phyloP scores from a whole-genome alignment of 2,797 vertebrate species.

The Yasuhikotakia modesta region DNA sequence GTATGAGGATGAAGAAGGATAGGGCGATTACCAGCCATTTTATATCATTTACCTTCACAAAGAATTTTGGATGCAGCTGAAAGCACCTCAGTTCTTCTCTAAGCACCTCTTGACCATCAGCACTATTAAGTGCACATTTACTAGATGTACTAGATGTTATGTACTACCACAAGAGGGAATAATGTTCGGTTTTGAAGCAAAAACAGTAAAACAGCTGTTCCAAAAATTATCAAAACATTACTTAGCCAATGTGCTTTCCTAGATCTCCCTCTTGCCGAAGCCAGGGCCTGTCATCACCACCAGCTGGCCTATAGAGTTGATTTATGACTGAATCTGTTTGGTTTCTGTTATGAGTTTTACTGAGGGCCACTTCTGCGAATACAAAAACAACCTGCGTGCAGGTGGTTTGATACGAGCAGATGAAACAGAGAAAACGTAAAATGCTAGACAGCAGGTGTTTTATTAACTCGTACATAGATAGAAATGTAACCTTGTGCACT shows the following conservation, averaged over 20 bases:
- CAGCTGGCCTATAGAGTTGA: conserved; percentile 53
- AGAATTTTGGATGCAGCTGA: neutral
- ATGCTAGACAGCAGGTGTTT: conserved; percentile 28
- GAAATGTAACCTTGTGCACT: conserved; percentile 18
- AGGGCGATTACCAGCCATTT: conserved; percentile 14
- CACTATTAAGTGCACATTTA: neutral
- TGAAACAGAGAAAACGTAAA: conserved; percentile 14
- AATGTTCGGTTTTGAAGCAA: conserved; percentile 33
- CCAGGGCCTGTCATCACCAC: conserved; percentile 36
- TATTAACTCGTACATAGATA: conserved; percentile 27
- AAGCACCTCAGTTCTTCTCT: neutral
- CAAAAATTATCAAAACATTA: conserved; percentile 35
- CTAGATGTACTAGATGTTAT: conserved; percentile 36
- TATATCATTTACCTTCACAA: conserved; percentile 5
- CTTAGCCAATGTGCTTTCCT: conserved; percentile 17
- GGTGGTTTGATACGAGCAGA: conserved; percentile 31
- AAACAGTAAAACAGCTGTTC: conserved; percentile 50
- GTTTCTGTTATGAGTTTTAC: conserved; percentile 16
- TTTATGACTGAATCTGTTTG: conserved; percentile 48
- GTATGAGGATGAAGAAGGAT: neutral
- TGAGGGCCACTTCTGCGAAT: conserved; percentile 1
- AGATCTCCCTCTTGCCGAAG: conserved; percentile 5
- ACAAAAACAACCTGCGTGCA: conserved; percentile 13
- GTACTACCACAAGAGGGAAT: conserved; percentile 13
- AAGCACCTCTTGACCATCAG: conserved; percentile 13